phyloP scores from a whole-genome alignment of 1,140 invertebrate species.

The Drosophila miranda region DNA sequence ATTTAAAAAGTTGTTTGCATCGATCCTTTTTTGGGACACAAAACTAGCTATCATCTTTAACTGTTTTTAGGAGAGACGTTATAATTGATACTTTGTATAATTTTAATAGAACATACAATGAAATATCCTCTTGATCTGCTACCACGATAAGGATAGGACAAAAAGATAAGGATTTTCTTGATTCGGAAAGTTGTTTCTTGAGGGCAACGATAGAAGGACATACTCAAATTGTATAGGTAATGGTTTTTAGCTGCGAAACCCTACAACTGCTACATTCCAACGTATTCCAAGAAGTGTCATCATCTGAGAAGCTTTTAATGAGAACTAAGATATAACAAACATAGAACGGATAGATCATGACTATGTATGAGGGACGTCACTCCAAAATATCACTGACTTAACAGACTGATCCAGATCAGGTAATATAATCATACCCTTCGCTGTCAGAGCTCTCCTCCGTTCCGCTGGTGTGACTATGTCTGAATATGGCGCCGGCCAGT shows the following conservation, averaged over 20 bases:
- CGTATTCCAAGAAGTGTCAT: constrained; percentile 30
- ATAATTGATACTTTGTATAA: no score
- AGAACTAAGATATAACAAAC: constrained; percentile 21
- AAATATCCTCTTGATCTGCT: no score
- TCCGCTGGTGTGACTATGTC: constrained; percentile 34
- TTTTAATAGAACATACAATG: no score
- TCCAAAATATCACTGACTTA: constrained; percentile 10
- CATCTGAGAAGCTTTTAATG: constrained; percentile 16
- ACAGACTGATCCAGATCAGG: not conserved
- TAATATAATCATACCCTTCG: no score
- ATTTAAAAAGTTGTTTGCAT: constrained; percentile 17
- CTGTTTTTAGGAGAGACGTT: no score
- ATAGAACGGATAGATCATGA: not conserved
- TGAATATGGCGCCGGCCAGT: constrained; percentile 47
- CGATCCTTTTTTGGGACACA: constrained; percentile 15
- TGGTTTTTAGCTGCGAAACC: no score
- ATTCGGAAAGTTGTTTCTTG: no score
- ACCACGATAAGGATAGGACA: no score
- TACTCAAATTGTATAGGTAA: no score
- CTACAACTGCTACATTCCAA: no score
- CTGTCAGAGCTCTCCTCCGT: constrained; percentile 9
- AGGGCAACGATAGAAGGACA: no score
- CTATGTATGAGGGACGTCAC: constrained; percentile 1
- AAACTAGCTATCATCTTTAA: not conserved
- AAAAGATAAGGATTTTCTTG: no score